These are phyloP conservation scores for Rostratula benghalensis DNA, from an alignment of 2,113 vertebrate species.

Conservation along the genomic window DNA sequence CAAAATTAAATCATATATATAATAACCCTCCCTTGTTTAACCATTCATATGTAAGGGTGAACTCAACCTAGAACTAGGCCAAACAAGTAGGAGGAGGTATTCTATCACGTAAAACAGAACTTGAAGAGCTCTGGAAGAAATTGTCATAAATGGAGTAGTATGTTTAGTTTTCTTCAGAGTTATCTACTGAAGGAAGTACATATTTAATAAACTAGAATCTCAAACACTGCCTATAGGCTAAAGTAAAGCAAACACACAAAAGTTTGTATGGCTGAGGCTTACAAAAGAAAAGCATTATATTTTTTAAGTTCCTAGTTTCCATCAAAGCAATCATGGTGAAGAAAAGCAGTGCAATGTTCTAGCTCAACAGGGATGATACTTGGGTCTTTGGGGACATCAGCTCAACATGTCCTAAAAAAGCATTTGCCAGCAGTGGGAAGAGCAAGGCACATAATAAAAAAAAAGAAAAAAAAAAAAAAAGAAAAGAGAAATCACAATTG, in stretches of 20 bases:
- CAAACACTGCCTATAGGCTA: neutral
- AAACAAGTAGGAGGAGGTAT: neutral
- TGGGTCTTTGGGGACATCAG: neutral
- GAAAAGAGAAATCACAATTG: neutral
- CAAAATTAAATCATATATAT: constrained; percentile 14
- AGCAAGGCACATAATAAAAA: neutral
- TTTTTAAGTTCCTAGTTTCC: neutral
- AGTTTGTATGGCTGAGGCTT: neutral
- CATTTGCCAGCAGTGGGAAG: neutral
- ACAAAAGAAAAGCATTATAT: neutral
- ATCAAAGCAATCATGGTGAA: neutral
- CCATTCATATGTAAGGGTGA: neutral
- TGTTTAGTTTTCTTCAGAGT: neutral
- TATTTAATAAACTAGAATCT: neutral
- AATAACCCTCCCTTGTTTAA: neutral
- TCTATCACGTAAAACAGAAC: neutral
- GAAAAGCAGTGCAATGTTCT: neutral
- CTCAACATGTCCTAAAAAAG: neutral
- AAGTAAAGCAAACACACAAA: neutral
- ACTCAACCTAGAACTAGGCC: neutral
- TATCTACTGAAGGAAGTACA: neutral
- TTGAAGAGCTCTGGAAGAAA: neutral
- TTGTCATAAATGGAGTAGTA: neutral
- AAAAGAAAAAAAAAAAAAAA: no score
- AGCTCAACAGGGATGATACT: neutral